Conservation (phyloP, 2,797 vertebrate species). For the Hirundo rustica region DNA sequence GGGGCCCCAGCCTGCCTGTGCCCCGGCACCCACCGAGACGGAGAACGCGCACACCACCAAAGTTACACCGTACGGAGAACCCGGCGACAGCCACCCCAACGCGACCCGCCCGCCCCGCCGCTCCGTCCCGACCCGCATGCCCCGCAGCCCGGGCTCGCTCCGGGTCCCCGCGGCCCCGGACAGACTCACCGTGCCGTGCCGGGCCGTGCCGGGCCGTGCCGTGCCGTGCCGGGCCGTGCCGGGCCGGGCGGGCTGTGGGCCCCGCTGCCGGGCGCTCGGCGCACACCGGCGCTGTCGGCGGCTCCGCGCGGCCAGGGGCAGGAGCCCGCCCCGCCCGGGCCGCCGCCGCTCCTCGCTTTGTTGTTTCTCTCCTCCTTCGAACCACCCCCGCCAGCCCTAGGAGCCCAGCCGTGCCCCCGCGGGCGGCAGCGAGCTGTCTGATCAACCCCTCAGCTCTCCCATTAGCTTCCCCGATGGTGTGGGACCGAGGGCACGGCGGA, state of each 20-base stretch:
- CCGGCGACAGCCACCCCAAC: fast-evolving
- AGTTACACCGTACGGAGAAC: background rate
- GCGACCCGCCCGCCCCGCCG: background rate
- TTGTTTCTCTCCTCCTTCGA: background rate
- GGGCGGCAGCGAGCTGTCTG: background rate
- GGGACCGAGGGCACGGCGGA: background rate
- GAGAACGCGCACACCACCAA: background rate
- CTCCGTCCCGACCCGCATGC: background rate
- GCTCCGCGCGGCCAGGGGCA: background rate
- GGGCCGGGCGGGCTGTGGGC: background rate
- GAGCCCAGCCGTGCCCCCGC: background rate
- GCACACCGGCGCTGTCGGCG: background rate
- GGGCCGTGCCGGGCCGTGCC: background rate
- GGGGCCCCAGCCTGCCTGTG: background rate
- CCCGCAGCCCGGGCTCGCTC: background rate
- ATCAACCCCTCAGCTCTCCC: background rate
- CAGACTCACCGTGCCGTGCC: background rate
- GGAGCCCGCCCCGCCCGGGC: slow-evolving; percentile 19
- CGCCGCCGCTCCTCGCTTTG: background rate
- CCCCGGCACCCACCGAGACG: background rate
- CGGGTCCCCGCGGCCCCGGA: background rate
- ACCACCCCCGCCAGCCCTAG: background rate
- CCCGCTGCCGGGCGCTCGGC: background rate
- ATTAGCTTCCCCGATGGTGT: background rate
- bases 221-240: background rate